Percentiles rank a stretch among this genome's conserved stretches.
Evolutionary conservation across 2,888 invertebrate species (phyloP).

Genomic region (Lochmaea capreae): DNA sequence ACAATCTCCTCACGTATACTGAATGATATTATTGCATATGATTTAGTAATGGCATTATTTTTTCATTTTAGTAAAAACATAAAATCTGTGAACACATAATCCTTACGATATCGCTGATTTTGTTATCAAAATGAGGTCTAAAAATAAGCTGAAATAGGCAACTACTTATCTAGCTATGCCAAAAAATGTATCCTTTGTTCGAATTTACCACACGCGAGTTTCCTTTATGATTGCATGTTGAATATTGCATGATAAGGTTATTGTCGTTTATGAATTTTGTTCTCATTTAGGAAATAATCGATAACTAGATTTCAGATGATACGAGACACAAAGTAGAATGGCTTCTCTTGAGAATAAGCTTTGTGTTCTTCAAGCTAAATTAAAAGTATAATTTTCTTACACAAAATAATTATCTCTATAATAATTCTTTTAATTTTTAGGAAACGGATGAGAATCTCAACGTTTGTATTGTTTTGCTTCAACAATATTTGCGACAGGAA

Average conservation of each 20-base stretch:
- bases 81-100: background rate
- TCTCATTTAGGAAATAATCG: conserved; percentile 58
- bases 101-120: conserved; percentile 6
- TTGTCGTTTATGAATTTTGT: conserved; percentile 53
- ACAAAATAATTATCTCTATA: conserved; percentile 25
- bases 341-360: conserved; percentile 57
- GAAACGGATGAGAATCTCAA: conserved; percentile 57
- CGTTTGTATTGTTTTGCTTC: conserved; percentile 56
- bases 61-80: no score
- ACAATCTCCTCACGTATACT: no score
- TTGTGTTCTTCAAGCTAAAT: conserved; percentile 55
- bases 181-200: conserved; percentile 24
- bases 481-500: conserved; percentile 56
- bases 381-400: conserved; percentile 51
- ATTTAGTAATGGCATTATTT: no score
- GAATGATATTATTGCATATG: no score
- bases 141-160: background rate
- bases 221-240: conserved; percentile 27
- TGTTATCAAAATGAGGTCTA: no score
- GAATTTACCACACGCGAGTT: conserved; percentile 31
- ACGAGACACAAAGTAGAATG: conserved; percentile 58
- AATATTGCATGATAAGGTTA: conserved; percentile 50
- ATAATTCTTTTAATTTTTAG: conserved; percentile 43
- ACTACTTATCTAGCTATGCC: conserved; percentile 19
- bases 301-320: conserved; percentile 54